Conservation (phyloP, 1,140 invertebrate genomes). For the Plectus sambesii region DNA sequence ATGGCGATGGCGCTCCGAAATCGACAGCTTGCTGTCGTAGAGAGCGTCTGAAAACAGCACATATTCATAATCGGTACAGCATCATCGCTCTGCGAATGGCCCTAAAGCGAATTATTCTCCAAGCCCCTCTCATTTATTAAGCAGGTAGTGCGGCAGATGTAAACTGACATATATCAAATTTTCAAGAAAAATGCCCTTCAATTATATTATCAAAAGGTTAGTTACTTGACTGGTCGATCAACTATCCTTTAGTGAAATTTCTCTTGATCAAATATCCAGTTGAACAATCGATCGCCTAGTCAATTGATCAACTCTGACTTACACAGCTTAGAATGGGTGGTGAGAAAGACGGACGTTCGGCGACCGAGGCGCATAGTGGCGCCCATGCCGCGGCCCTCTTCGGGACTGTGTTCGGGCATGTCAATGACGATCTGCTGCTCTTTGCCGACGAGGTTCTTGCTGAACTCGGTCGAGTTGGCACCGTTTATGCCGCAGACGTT, state of each 20-base stretch:
- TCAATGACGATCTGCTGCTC: conserved; percentile 60
- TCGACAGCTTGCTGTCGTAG: conserved; percentile 45
- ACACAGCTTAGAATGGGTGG: not conserved
- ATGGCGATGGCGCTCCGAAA: conserved; percentile 87
- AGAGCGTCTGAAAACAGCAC: conserved; percentile 8
- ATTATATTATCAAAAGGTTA: too few relatives aligned
- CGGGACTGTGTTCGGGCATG: conserved; percentile 92
- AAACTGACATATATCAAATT: too few relatives aligned
- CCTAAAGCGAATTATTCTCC: too few relatives aligned
- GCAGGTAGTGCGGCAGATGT: too few relatives aligned
- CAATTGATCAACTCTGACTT: too few relatives aligned
- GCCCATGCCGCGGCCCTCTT: conserved; percentile 60
- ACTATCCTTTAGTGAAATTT: too few relatives aligned
- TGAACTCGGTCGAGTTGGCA: conserved; percentile 74
- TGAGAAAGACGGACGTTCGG: conserved; percentile 66
- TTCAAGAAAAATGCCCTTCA: too few relatives aligned
- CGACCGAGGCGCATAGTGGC: conserved; percentile 92
- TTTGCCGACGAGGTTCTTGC: conserved; percentile 49
- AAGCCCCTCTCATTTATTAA: too few relatives aligned
- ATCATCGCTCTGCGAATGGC: conserved; percentile 11
- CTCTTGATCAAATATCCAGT: too few relatives aligned
- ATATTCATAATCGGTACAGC: not conserved
- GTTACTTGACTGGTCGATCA: too few relatives aligned
- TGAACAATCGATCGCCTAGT: too few relatives aligned
- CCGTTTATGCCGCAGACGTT: conserved; percentile 64